Conservation (phyloP, 2,888 invertebrate genomes). For the Aethes cnicana region DNA sequence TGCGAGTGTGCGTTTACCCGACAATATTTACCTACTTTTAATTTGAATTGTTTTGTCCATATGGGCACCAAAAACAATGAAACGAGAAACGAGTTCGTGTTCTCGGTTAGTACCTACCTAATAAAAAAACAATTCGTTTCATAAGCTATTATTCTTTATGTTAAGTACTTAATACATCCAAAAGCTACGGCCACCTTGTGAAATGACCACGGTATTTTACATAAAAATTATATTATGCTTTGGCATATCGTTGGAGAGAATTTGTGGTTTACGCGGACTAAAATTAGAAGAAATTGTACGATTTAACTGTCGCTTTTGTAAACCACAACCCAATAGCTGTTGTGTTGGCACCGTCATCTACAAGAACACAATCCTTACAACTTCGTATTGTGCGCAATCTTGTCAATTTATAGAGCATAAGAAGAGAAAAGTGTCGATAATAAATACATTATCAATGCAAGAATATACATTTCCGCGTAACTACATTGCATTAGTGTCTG, state of each 20-base stretch:
- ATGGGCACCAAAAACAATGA: too few relatives aligned
- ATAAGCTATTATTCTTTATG: too few relatives aligned
- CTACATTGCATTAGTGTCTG: conserved; percentile 15
- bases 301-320: background rate
- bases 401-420: conserved; percentile 14
- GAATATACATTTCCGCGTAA: conserved; percentile 2
- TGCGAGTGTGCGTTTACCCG: too few relatives aligned
- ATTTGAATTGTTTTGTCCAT: too few relatives aligned
- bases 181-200: too few relatives aligned
- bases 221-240: background rate
- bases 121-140: too few relatives aligned
- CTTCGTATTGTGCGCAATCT: conserved; percentile 14
- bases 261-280: background rate
- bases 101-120: too few relatives aligned
- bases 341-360: conserved; percentile 22
- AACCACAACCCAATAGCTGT: background rate
- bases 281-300: background rate
- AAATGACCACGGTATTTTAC: too few relatives aligned
- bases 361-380: conserved; percentile 17
- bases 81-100: too few relatives aligned
- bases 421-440: conserved; percentile 6
- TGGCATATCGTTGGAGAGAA: background rate
- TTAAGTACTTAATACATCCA: too few relatives aligned
- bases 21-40: too few relatives aligned
- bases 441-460: conserved; percentile 10